phyloP scores from a whole-genome alignment of 2,113 vertebrate genomes.

The Oplegnathus fasciatus region DNA sequence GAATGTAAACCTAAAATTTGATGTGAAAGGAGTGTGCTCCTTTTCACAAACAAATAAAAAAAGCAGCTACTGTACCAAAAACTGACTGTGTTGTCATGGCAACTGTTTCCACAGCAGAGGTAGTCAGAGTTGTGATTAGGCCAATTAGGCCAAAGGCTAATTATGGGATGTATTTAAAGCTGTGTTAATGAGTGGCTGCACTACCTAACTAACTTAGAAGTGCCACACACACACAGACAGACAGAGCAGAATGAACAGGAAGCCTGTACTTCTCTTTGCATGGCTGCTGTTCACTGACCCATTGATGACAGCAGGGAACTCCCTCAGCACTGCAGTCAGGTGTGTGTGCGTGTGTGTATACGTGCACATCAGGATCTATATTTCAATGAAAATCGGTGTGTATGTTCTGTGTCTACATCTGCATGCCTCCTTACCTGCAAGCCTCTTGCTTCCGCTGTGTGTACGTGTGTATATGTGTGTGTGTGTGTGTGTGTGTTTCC shows the following conservation, averaged over 20 bases:
- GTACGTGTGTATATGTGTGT: slow-evolving; percentile 29
- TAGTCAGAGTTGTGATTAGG: slow-evolving; percentile 77
- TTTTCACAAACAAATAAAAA: slow-evolving; percentile 47
- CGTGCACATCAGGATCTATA: slow-evolving; percentile 26
- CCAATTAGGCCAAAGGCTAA: slow-evolving; percentile 77
- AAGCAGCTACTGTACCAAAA: slow-evolving; percentile 15
- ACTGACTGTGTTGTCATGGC: slow-evolving; percentile 42
- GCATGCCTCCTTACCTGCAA: slow-evolving; percentile 23
- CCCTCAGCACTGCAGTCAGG: slow-evolving; percentile 47
- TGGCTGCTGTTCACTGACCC: slow-evolving; percentile 78
- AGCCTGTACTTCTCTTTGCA: slow-evolving; percentile 68
- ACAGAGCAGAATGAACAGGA: slow-evolving; percentile 49
- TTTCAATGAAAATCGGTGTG: slow-evolving; percentile 48
- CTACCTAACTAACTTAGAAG: slow-evolving; percentile 36
- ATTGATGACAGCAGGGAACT: slow-evolving; percentile 56
- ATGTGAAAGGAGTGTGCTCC: not conserved
- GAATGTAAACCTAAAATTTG: not conserved
- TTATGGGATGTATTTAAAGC: slow-evolving; percentile 83
- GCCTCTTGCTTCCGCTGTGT: slow-evolving; percentile 1
- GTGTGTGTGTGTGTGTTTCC: slow-evolving; percentile 47
- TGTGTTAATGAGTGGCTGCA: slow-evolving; percentile 74
- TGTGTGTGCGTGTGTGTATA: slow-evolving; percentile 38
- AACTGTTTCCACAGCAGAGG: slow-evolving; percentile 74
- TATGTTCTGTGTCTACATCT: slow-evolving; percentile 21
- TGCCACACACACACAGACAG: slow-evolving; percentile 14